Evolutionary conservation across 30 jellyfish, hydroid and myxozoan genomes (phyloP).

Genomic region (Nemopilema nomurai): DNA sequence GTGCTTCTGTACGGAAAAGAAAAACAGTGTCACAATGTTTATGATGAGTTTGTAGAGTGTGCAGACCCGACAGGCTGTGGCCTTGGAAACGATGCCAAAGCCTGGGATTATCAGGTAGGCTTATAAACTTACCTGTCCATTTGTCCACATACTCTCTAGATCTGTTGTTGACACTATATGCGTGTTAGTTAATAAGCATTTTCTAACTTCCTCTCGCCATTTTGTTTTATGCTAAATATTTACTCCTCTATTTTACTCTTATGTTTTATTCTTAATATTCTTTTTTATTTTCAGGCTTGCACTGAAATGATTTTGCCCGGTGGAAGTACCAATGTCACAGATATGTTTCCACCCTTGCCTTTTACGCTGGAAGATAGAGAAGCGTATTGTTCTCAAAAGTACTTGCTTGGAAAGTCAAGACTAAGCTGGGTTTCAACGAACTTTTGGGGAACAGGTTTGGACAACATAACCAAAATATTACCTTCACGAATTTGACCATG

Average conservation of each 20-base stretch:
- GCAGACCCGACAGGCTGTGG: conserved; percentile 99
- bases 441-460: conserved; percentile 78
- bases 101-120: conserved; percentile 99
- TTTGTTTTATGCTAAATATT: too few species aligned
- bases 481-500: too few species aligned
- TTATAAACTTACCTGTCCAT: too few species aligned
- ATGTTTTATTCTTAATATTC: not conserved
- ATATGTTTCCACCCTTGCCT: conserved; percentile 88
- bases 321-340: conserved; percentile 91
- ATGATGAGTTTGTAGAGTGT: conserved; percentile 88
- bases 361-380: conserved; percentile 82
- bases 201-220: not conserved
- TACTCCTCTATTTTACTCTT: too few species aligned
- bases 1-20: conserved; percentile 81
- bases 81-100: conserved; percentile 85
- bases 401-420: conserved; percentile 87
- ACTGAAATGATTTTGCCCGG: conserved; percentile 99
- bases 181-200: too few species aligned
- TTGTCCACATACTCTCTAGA: too few species aligned
- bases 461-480: too few species aligned
- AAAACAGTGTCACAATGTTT: conserved; percentile 78
- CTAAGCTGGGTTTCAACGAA: conserved; percentile 80
- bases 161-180: too few species aligned
- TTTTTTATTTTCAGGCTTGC: conserved; percentile 74
- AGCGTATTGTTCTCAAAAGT: conserved; percentile 58